phyloP scores from a whole-genome alignment of 2,113 vertebrate species.

The Galemys pyrenaicus region DNA sequence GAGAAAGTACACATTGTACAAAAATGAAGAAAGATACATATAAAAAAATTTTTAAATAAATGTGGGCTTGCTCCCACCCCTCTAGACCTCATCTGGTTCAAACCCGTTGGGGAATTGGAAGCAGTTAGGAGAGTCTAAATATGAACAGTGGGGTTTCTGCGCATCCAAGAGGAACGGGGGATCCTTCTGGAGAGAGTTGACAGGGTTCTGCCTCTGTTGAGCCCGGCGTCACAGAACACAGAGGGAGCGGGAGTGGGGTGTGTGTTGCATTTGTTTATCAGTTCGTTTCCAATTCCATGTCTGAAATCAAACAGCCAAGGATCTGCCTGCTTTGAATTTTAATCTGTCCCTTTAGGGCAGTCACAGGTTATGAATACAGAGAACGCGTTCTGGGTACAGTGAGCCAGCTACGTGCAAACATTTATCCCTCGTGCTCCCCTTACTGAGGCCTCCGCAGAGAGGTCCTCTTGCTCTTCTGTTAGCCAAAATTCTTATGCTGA shows the following conservation, averaged over 20 bases:
- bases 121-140: neutral
- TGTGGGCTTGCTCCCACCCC: neutral
- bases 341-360: conserved; percentile 80
- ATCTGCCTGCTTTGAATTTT: conserved; percentile 83
- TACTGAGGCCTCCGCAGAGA: neutral
- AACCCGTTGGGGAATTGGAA: neutral
- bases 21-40: too few species aligned
- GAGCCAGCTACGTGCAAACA: conserved; percentile 42
- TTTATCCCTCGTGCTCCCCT: conserved; percentile 60
- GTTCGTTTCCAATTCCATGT: conserved; percentile 73
- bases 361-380: conserved; percentile 79
- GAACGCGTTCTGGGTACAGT: conserved; percentile 16
- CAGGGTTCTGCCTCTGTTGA: conserved; percentile 8
- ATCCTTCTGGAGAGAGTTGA: neutral
- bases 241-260: neutral
- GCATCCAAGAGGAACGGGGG: neutral
- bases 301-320: conserved; percentile 80
- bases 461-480: conserved; percentile 43
- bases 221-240: neutral
- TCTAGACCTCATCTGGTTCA: neutral
- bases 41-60: too few species aligned
- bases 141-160: neutral
- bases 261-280: conserved; percentile 73
- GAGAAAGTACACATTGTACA: too few species aligned
- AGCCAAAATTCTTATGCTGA: conserved; percentile 62